Evolutionary conservation across 2,113 vertebrate genomes (phyloP).

Genomic region (Meles meles): DNA sequence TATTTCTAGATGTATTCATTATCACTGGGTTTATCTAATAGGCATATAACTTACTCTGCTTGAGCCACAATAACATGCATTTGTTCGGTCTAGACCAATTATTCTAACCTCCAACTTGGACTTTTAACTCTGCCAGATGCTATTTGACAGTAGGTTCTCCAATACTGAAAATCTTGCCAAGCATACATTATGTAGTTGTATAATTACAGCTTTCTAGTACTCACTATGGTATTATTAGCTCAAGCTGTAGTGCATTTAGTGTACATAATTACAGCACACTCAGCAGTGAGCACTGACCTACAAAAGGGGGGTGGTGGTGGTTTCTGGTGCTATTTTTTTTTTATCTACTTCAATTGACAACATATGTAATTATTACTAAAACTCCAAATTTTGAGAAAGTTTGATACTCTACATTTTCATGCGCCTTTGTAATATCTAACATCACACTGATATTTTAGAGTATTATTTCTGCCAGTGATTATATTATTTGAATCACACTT

Average conservation of each 20-base stretch:
- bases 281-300: conserved; percentile 73
- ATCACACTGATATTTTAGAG: neutral
- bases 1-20: neutral
- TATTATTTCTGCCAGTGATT: neutral
- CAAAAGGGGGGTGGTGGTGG: neutral
- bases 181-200: conserved; percentile 64
- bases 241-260: conserved; percentile 77
- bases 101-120: neutral
- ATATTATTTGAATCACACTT: neutral
- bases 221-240: conserved; percentile 80
- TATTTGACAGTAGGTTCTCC: conserved; percentile 41
- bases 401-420: conserved; percentile 50
- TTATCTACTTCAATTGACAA: conserved; percentile 49
- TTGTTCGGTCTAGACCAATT: conserved; percentile 52
- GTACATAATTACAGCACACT: conserved; percentile 78
- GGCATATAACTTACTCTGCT: neutral
- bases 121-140: conserved; percentile 57
- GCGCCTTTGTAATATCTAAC: neutral
- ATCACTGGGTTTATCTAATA: neutral
- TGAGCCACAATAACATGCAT: conserved; percentile 1
- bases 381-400: conserved; percentile 53
- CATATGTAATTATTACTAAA: neutral
- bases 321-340: conserved; percentile 76
- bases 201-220: conserved; percentile 81
- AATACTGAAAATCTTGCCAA: conserved; percentile 70